Percentiles rank a stretch among this genome's conserved stretches.
Conservation (phyloP, 2,797 vertebrate species). For the Enteromius anoplus region DNA sequence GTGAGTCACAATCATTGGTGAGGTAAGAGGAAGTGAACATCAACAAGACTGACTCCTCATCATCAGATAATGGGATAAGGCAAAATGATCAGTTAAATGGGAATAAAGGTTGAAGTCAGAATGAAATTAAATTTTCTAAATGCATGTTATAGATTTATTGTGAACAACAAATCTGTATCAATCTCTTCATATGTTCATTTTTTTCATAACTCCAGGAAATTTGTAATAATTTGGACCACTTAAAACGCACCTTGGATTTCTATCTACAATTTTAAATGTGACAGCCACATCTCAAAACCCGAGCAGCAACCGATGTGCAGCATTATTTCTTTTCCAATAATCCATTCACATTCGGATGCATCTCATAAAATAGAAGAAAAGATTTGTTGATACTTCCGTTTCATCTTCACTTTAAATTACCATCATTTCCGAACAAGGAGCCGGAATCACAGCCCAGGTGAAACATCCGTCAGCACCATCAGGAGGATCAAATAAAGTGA, state of each 20-base stretch:
- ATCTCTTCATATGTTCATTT: neutral
- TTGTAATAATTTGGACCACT: neutral
- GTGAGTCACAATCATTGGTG: neutral
- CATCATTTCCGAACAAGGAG: constrained; percentile 16
- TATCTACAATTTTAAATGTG: neutral
- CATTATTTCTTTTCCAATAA: neutral
- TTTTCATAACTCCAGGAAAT: neutral
- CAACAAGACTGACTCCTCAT: neutral
- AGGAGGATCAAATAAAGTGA: constrained; percentile 14
- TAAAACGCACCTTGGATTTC: neutral
- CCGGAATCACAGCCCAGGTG: constrained; percentile 9
- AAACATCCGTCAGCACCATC: constrained; percentile 19
- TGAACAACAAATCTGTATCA: neutral
- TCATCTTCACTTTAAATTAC: neutral
- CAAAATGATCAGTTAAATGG: neutral
- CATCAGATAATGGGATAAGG: neutral
- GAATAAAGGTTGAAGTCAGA: neutral
- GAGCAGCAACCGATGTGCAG: neutral
- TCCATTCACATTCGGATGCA: neutral
- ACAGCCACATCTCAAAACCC: neutral
- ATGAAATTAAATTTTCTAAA: neutral
- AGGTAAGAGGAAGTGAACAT: constrained; percentile 1
- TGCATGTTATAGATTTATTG: neutral
- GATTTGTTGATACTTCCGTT: neutral
- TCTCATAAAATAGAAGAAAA: neutral